Conservation (phyloP, 2,113 vertebrate species). For the Eudyptes chrysolophus region DNA sequence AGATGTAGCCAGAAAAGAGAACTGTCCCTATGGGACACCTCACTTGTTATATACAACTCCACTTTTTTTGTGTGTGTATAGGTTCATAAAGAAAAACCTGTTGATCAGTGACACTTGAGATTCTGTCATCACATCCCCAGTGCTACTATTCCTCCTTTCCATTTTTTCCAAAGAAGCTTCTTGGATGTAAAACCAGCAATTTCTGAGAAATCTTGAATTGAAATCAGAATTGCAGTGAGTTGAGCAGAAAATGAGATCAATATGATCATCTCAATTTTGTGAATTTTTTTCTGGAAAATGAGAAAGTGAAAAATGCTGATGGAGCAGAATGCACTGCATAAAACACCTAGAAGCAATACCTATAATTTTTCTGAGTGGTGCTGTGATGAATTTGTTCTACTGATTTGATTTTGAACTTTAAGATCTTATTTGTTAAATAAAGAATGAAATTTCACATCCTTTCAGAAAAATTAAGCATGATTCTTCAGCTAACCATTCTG, state of each 20-base stretch:
- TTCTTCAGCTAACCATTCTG: background rate
- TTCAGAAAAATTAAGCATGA: background rate
- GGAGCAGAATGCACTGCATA: background rate
- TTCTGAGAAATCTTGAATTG: background rate
- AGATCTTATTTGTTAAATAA: background rate
- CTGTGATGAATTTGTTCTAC: background rate
- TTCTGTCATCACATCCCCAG: background rate
- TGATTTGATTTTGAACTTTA: background rate
- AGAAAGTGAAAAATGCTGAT: background rate
- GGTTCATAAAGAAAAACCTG: background rate
- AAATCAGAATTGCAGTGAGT: background rate
- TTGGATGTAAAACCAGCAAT: background rate
- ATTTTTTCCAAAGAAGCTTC: background rate
- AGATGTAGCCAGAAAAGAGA: conserved; percentile 24
- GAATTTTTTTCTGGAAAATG: background rate
- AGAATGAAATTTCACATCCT: background rate
- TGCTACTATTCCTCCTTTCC: background rate
- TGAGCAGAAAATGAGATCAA: background rate
- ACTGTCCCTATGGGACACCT: background rate
- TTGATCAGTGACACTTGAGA: background rate
- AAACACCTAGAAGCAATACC: background rate
- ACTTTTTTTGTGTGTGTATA: background rate
- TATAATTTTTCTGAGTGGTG: background rate
- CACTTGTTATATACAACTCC: background rate
- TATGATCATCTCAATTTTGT: background rate